These are phyloP conservation scores for Macropodus opercularis DNA, from an alignment of 2,797 vertebrate genomes.

Conservation along the genomic window DNA sequence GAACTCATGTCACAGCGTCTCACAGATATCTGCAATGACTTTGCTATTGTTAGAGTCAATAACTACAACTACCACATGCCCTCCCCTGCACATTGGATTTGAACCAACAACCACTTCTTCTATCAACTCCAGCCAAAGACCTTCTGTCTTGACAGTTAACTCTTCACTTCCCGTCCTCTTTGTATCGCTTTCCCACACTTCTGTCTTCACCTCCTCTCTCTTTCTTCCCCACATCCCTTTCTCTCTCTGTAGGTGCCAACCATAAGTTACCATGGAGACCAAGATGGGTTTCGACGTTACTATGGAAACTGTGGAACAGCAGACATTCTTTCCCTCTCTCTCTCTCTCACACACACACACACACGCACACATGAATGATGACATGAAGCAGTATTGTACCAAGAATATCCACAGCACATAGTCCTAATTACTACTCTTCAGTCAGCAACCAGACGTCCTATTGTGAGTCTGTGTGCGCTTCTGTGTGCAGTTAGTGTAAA, in stretches of 20 bases:
- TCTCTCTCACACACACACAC: slow-evolving; percentile 30
- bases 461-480: slow-evolving; percentile 36
- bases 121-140: not conserved
- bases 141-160: not conserved
- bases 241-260: slow-evolving; percentile 68
- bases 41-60: not conserved
- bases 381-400: slow-evolving; percentile 68
- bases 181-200: slow-evolving; percentile 34
- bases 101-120: slow-evolving; percentile 10
- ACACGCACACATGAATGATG: slow-evolving; percentile 46
- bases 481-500: slow-evolving; percentile 1
- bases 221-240: slow-evolving; percentile 25
- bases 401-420: slow-evolving; percentile 63
- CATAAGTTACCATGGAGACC: slow-evolving; percentile 84
- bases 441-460: slow-evolving; percentile 46
- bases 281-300: slow-evolving; percentile 79
- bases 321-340: slow-evolving; percentile 25
- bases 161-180: not conserved
- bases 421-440: slow-evolving; percentile 64
- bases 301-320: slow-evolving; percentile 82
- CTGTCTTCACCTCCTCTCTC: slow-evolving; percentile 47
- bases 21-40: no score
- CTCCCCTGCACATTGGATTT: not conserved
- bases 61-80: not conserved
- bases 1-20: not conserved